Evolutionary conservation across 2,113 vertebrate species (phyloP).

Genomic region (Lathamus discolor): DNA sequence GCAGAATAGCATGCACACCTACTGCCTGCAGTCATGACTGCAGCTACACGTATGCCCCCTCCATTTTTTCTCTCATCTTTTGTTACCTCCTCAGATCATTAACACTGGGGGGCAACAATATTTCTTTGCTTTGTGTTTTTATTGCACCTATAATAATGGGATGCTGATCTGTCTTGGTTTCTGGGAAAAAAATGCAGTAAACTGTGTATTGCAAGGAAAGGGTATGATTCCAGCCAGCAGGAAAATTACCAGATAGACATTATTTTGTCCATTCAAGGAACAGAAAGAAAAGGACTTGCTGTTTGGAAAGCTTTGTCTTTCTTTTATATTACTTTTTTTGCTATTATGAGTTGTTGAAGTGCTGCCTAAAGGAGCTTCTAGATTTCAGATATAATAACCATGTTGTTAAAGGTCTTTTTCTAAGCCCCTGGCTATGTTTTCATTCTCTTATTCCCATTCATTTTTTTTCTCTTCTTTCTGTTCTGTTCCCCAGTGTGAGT

Average conservation of each 20-base stretch:
- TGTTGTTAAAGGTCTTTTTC: not conserved
- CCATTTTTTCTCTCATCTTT: not conserved
- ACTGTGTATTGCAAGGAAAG: not conserved
- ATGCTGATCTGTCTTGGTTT: not conserved
- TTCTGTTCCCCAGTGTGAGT: not conserved
- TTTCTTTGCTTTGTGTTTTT: constrained; percentile 8
- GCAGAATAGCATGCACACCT: not conserved
- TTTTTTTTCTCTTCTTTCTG: not conserved
- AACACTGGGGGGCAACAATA: not conserved
- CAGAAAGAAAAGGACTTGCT: not conserved
- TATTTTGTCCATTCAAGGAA: not conserved
- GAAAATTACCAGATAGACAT: not conserved
- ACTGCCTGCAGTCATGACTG: not conserved
- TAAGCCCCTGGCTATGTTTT: not conserved
- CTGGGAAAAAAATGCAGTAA: not conserved
- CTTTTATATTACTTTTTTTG: not conserved
- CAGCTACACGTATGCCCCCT: accelerated
- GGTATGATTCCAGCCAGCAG: not conserved
- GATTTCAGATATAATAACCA: not conserved
- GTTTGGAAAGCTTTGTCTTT: constrained; percentile 10
- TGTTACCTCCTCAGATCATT: not conserved
- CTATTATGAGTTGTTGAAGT: not conserved
- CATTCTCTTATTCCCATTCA: not conserved
- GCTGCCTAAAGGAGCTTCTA: not conserved
- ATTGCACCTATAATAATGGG: not conserved